phyloP scores from a whole-genome alignment of 2,113 vertebrate genomes.

The Poeciliopsis turrubarensis region DNA sequence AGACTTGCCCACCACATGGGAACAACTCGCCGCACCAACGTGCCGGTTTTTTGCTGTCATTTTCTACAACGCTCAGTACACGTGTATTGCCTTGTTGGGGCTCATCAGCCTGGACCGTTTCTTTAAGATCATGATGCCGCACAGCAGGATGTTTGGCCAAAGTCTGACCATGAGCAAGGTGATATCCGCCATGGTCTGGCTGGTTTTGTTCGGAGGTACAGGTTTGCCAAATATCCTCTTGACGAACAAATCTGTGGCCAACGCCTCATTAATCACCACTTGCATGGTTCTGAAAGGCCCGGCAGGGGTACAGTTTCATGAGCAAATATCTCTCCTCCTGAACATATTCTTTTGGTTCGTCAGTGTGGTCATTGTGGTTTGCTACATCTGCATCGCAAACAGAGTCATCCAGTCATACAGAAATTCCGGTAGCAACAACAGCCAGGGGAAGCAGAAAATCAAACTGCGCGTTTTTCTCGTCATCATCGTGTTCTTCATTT shows the following conservation, averaged over 20 bases:
- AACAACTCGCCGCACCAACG: constrained; percentile 66
- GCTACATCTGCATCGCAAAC: constrained; percentile 85
- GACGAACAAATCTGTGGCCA: constrained; percentile 58
- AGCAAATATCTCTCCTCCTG: constrained; percentile 56
- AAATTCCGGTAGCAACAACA: constrained; percentile 79
- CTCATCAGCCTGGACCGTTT: constrained; percentile 87
- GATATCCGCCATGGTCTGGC: constrained; percentile 71
- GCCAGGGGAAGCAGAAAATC: constrained; percentile 68
- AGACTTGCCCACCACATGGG: constrained; percentile 48
- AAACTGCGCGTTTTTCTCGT: constrained; percentile 87
- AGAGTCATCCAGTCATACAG: constrained; percentile 83
- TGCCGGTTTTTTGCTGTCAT: constrained; percentile 79
- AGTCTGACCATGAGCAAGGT: constrained; percentile 76
- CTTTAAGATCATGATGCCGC: constrained; percentile 85
- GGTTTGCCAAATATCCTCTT: constrained; percentile 85
- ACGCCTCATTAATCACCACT: not conserved
- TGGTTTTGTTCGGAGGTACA: constrained; percentile 65
- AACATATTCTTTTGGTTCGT: constrained; percentile 85
- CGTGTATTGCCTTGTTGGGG: constrained; percentile 83
- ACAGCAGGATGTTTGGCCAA: constrained; percentile 76
- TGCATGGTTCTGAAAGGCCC: constrained; percentile 82
- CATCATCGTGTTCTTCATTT: constrained; percentile 85
- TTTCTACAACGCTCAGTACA: constrained; percentile 84
- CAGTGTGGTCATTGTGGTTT: constrained; percentile 80
- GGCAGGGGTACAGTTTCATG: constrained; percentile 77